Percentiles rank a stretch among this genome's conserved stretches.
phyloP scores from a whole-genome alignment of 2,888 invertebrate species.

The Ischnura elegans region DNA sequence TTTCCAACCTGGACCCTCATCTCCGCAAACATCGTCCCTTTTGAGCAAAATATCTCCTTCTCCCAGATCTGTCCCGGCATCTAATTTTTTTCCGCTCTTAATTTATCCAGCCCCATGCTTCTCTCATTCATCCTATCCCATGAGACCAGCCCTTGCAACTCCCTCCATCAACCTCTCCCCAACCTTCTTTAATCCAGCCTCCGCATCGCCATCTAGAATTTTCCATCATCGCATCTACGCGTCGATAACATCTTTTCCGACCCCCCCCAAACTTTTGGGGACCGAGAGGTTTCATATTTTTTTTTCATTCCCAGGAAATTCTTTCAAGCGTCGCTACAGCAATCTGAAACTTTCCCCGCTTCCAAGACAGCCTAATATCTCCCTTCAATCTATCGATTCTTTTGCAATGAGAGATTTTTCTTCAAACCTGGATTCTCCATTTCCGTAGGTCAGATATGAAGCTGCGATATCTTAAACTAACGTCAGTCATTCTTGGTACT shows the following conservation, averaged over 20 bases:
- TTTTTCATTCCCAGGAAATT: neutral
- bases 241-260: neutral
- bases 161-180: neutral
- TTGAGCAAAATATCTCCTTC: neutral
- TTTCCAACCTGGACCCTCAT: neutral
- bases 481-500: too few relatives aligned
- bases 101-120: neutral
- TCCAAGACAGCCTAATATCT: neutral
- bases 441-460: neutral
- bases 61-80: neutral
- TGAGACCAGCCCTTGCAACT: neutral
- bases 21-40: neutral
- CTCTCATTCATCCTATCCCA: neutral
- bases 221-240: neutral
- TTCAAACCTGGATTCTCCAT: neutral
- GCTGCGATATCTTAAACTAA: neutral
- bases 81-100: constrained; percentile 25
- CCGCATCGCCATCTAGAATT: too few relatives aligned
- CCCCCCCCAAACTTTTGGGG: neutral
- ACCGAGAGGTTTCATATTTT: neutral
- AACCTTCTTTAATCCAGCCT: too few relatives aligned
- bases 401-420: neutral
- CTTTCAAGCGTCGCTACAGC: neutral
- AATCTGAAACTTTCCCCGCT: neutral
- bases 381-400: neutral